Conservation (phyloP, 2,888 invertebrate genomes). For the Shargacucullia verbasci region DNA sequence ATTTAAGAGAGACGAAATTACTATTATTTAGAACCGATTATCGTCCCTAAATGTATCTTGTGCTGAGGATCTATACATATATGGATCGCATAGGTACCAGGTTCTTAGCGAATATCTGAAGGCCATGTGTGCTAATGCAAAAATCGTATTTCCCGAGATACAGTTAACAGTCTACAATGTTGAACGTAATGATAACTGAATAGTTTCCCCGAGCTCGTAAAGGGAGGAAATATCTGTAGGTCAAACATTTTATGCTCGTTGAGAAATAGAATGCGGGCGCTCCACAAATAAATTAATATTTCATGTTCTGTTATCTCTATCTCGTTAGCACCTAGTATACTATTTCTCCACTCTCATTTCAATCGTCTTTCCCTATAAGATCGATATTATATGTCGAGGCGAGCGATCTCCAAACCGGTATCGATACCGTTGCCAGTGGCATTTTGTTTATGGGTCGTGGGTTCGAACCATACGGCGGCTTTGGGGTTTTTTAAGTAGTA, state of each 20-base stretch:
- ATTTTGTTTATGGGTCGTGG: conserved; percentile 76
- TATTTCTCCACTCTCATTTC: conserved; percentile 22
- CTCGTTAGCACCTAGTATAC: conserved; percentile 1
- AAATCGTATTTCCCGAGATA: too few relatives aligned
- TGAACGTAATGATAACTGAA: too few relatives aligned
- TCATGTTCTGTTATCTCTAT: neutral
- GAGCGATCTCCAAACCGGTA: conserved; percentile 71
- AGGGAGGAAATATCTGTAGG: too few relatives aligned
- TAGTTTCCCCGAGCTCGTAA: too few relatives aligned
- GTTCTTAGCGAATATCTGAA: too few relatives aligned
- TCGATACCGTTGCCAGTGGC: conserved; percentile 72
- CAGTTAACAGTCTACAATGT: too few relatives aligned
- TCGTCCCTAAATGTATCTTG: neutral
- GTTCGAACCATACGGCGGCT: conserved; percentile 60
- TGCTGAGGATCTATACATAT: too few relatives aligned
- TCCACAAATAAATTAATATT: too few relatives aligned
- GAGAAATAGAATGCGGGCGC: too few relatives aligned
- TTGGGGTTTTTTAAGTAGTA: conserved; percentile 40
- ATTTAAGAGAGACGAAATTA: neutral
- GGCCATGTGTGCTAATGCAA: too few relatives aligned
- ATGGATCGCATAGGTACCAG: too few relatives aligned
- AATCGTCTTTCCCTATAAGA: conserved; percentile 40
- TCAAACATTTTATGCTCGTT: too few relatives aligned
- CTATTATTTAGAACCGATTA: neutral
- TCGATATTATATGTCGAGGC: conserved; percentile 59